Percentiles rank a stretch among this genome's conserved stretches.
phyloP scores from a whole-genome alignment of 92 coral and sea anemone genomes.

The Ricordea florida region DNA sequence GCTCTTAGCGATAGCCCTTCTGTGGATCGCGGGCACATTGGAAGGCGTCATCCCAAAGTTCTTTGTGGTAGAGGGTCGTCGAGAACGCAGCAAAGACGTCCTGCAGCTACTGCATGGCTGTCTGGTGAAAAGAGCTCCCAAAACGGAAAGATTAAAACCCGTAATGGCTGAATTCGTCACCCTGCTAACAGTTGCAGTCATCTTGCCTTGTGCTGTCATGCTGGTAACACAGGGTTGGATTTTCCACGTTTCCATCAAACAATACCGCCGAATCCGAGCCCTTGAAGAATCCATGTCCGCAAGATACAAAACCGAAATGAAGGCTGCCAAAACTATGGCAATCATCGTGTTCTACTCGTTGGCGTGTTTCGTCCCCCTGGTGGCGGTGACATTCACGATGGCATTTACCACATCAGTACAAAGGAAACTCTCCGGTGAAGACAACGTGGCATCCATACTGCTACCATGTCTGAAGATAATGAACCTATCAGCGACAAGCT shows the following conservation, averaged over 20 bases:
- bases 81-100: background rate
- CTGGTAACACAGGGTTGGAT: slow-evolving; percentile 29
- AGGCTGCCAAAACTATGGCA: slow-evolving; percentile 30
- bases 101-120: slow-evolving; percentile 1
- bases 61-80: background rate
- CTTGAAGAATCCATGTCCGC: slow-evolving; percentile 11
- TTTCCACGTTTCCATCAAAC: background rate
- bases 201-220: slow-evolving; percentile 26
- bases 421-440: background rate
- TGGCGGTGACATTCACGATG: background rate
- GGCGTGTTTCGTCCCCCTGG: slow-evolving; percentile 19
- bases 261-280: slow-evolving; percentile 2
- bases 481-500: background rate
- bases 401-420: slow-evolving; percentile 1
- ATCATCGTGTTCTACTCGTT: slow-evolving; percentile 13
- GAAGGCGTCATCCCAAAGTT: background rate
- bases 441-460: slow-evolving; percentile 1
- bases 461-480: slow-evolving; percentile 21
- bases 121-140: slow-evolving; percentile 6
- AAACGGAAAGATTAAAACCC: background rate
- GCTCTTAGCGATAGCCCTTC: background rate
- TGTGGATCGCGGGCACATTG: slow-evolving; percentile 4
- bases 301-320: slow-evolving; percentile 11
- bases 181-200: background rate
- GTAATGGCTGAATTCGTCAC: slow-evolving; percentile 4